Conservation (phyloP, 2,113 vertebrate genomes). For the Centropristis striata region DNA sequence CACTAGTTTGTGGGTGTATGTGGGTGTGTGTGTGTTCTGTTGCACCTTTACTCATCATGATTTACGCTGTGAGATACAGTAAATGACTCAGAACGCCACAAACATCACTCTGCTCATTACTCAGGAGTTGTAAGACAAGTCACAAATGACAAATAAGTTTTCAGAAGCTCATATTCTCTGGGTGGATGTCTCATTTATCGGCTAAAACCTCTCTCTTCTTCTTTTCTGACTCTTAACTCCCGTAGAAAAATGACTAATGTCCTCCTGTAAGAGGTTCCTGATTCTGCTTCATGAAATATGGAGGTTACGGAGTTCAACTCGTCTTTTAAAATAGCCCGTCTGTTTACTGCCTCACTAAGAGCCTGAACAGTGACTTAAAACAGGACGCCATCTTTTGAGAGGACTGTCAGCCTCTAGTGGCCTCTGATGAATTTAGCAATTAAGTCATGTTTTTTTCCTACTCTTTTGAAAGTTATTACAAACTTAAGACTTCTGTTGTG, state of each 20-base stretch:
- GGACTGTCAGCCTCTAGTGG: constrained; percentile 54
- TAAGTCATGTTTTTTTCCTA: too few relatives aligned
- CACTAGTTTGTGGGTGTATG: constrained; percentile 40
- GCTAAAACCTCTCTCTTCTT: not conserved
- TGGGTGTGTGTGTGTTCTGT: constrained; percentile 45
- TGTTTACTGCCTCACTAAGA: not conserved
- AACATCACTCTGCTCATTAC: constrained; percentile 51
- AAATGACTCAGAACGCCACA: constrained; percentile 61
- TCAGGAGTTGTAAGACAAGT: constrained; percentile 38
- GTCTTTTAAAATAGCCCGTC: too few relatives aligned
- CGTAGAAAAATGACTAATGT: constrained; percentile 41
- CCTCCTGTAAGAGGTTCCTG: not conserved
- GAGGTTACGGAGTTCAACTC: constrained; percentile 30
- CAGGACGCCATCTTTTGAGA: not conserved
- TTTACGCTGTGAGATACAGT: constrained; percentile 53
- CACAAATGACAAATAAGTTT: constrained; percentile 34
- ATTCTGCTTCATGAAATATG: constrained; percentile 3
- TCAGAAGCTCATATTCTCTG: constrained; percentile 58
- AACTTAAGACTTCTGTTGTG: not conserved
- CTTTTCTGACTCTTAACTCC: constrained; percentile 16
- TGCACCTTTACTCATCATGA: constrained; percentile 64
- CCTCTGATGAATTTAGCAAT: not conserved
- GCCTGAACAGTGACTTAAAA: not conserved
- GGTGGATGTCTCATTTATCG: not conserved
- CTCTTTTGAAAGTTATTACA: not conserved